Base-by-base conservation (phyloP, 2,888 invertebrate species). In the Trichopoda pennipes region DNA sequence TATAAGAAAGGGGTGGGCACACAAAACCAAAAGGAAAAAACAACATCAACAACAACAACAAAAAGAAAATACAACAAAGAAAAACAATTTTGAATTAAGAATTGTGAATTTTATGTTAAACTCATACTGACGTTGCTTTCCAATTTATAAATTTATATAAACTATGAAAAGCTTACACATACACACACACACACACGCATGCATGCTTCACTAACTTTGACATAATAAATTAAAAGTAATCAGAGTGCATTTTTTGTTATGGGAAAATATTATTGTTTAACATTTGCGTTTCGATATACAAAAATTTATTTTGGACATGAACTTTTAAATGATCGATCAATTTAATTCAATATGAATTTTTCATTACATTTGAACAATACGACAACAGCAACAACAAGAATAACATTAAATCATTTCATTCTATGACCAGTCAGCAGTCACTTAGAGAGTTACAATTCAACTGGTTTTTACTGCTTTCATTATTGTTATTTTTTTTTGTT, bases 11-110 rank as follows among this genome's bases (percentile, higher is more conserved):
- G 19, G 44, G 17, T 10, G 28, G 14, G 14, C 19, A 16, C 21
- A 4, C 7, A 19, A 19, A 51, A 28, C 4, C 1, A 28, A 28
- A 28, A 4, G 8, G 1, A 28, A 28, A 28, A 14, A 68, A n/a
- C 49, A 35, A n/a, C 35, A 44, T n/a, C n/a, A n/a, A n/a, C n/a
- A n/a, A 4, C 7, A 19, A 19, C 42, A 28, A 28, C 1, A 28
- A 28, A 28, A 4, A 28, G 1, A 28, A 28, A 28, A 14, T 61
- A n/a, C 49, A 35, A n/a, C 35, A 44, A 23, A 32, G 7, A 63
- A 61, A 14, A 32, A 44, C 8, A 10, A 60, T 49, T 80, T 76
- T 74, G 74, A 60, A 74, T 81, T 77, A 68, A 74, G 58, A 58
- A 69, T 28, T 49, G 21, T 35, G n/a, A 9, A 68, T 66, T 68